Evolutionary conservation across 2,113 vertebrate species (phyloP).

Genomic region (Notechis scutatus): DNA sequence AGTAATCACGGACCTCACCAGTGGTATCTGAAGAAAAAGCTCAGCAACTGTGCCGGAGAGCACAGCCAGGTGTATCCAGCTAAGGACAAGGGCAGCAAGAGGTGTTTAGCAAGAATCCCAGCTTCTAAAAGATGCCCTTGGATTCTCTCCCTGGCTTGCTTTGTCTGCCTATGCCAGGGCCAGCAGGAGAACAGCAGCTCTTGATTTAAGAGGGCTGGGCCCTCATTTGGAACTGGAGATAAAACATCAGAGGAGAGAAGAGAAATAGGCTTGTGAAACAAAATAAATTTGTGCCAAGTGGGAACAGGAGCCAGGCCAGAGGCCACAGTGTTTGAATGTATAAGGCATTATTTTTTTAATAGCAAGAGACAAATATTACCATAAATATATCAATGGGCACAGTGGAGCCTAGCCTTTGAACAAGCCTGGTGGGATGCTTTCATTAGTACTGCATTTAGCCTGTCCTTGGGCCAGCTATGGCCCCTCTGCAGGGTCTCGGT

Average conservation of each 20-base stretch:
- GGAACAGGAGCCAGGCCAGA: constrained; percentile 44
- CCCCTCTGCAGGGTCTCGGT: constrained; percentile 46
- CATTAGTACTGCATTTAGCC: constrained; percentile 29
- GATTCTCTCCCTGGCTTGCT: constrained; percentile 36
- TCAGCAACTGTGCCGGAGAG: constrained; percentile 38
- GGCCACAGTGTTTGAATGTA: constrained; percentile 66
- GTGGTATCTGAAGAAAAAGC: constrained; percentile 82
- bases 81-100: constrained; percentile 52
- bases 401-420: constrained; percentile 48
- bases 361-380: constrained; percentile 49
- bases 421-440: constrained; percentile 4
- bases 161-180: constrained; percentile 19
- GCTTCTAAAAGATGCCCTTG: constrained; percentile 50
- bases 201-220: constrained; percentile 35
- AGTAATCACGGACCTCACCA: constrained; percentile 91
- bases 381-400: constrained; percentile 53
- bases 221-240: constrained; percentile 45
- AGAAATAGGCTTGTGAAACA: constrained; percentile 47
- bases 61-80: constrained; percentile 47
- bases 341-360: constrained; percentile 60
- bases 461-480: background rate
- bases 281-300: constrained; percentile 60
- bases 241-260: constrained; percentile 53
- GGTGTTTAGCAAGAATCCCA: constrained; percentile 41
- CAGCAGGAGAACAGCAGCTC: constrained; percentile 15